Percentiles rank a stretch among this genome's conserved stretches.
Evolutionary conservation across 2,888 invertebrate genomes (phyloP).

Genomic region (Epinotia demarniana): DNA sequence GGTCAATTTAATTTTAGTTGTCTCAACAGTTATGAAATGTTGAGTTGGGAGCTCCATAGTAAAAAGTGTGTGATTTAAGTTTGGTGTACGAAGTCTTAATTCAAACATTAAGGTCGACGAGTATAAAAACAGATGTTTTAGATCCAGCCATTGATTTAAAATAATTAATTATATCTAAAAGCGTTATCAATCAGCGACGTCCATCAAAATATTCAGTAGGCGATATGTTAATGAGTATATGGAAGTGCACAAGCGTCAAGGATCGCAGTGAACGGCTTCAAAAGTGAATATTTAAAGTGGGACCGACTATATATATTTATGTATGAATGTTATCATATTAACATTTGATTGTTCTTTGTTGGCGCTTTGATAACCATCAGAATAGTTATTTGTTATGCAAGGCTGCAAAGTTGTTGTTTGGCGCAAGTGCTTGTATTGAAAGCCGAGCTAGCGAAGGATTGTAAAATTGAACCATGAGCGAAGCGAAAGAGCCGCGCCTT

Average conservation of each 20-base stretch:
- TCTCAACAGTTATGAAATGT: too few species aligned
- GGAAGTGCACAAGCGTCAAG: conserved; percentile 38
- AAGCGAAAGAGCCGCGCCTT: too few species aligned
- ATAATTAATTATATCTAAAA: conserved; percentile 11
- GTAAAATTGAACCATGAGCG: too few species aligned
- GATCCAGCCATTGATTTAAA: background rate
- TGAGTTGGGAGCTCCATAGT: too few species aligned
- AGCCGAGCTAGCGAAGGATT: too few species aligned
- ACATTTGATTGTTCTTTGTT: conserved; percentile 28
- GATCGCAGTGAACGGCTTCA: conserved; percentile 39
- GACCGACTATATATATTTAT: conserved; percentile 27
- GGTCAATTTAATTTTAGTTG: too few species aligned
- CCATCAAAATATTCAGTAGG: conserved; percentile 40
- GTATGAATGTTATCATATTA: conserved; percentile 19
- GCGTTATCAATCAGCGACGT: conserved; percentile 31
- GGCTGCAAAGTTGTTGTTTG: too few species aligned
- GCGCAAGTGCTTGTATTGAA: too few species aligned
- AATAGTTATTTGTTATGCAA: too few species aligned
- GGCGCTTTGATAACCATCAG: conserved; percentile 24
- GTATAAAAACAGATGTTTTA: conserved; percentile 4
- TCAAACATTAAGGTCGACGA: too few species aligned
- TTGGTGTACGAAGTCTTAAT: too few species aligned
- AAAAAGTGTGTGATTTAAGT: too few species aligned
- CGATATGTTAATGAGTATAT: conserved; percentile 34
- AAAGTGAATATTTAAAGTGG: conserved; percentile 30